Percentiles rank a stretch among this genome's conserved stretches.
phyloP scores from a whole-genome alignment of 2,797 vertebrate species.

The Anolis apletophallus region DNA sequence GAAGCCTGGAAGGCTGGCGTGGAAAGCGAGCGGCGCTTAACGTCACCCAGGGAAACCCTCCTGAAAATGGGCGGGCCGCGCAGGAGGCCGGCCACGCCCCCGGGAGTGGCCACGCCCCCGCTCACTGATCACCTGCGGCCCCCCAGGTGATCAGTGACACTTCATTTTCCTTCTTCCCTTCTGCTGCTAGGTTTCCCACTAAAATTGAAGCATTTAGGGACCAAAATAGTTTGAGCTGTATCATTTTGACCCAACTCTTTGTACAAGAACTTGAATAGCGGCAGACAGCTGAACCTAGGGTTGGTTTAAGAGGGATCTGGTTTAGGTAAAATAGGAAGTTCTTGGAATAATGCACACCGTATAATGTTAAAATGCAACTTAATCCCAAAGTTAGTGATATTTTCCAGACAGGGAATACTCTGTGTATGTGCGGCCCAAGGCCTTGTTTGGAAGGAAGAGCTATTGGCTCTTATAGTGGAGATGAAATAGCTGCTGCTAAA shows the following conservation, averaged over 20 bases:
- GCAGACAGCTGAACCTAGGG: not conserved
- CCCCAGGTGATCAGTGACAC: too few species aligned
- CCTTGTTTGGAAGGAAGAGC: conserved; percentile 16
- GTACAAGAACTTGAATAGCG: not conserved
- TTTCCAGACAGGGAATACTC: conserved; percentile 23
- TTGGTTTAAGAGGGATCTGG: not conserved
- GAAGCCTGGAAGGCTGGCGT: too few species aligned
- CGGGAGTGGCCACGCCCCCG: too few species aligned
- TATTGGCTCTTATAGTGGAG: conserved; percentile 13
- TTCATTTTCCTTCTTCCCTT: too few species aligned
- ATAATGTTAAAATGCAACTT: conserved; percentile 6
- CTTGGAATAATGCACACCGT: not conserved
- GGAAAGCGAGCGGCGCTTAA: too few species aligned
- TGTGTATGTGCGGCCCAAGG: conserved; percentile 26
- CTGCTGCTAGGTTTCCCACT: too few species aligned
- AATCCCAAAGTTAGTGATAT: conserved; percentile 13
- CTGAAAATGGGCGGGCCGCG: too few species aligned
- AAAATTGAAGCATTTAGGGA: not conserved
- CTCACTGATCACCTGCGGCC: too few species aligned
- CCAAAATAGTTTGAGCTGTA: not conserved
- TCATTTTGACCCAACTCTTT: not conserved
- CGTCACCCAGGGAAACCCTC: too few species aligned
- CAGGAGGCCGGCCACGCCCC: too few species aligned
- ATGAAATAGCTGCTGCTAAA: conserved; percentile 15
- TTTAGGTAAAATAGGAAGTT: conserved; percentile 12